Percentiles rank a stretch among this genome's conserved stretches.
Conservation (phyloP, 1,140 invertebrate species). For the Acromyrmex echinatior region DNA sequence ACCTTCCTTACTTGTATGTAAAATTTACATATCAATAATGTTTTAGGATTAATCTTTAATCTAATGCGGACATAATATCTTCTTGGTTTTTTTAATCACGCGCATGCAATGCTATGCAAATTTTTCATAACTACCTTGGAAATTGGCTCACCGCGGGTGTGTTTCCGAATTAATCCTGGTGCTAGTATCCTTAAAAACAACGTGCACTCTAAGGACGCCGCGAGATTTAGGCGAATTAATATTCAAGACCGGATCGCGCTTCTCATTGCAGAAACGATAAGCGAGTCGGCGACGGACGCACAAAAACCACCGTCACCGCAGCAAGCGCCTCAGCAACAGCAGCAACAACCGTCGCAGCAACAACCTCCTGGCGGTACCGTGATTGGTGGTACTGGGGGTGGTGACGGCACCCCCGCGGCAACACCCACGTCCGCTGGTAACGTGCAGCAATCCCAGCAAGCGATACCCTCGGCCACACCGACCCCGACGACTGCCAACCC, state of each 20-base stretch:
- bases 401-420: constrained; percentile 67
- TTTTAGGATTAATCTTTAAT: too few species aligned
- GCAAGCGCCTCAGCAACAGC: constrained; percentile 80
- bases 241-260: constrained; percentile 32
- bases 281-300: constrained; percentile 75
- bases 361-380: constrained; percentile 19
- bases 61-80: too few species aligned
- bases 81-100: too few species aligned
- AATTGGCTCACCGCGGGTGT: background rate
- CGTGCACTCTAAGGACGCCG: background rate
- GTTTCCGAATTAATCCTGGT: constrained; percentile 27
- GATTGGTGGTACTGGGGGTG: constrained; percentile 25
- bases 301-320: constrained; percentile 83
- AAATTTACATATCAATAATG: too few species aligned
- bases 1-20: too few species aligned
- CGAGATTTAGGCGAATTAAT: constrained; percentile 41
- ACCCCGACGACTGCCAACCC: constrained; percentile 81
- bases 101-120: background rate
- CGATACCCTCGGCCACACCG: constrained; percentile 74
- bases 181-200: background rate
- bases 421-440: constrained; percentile 73
- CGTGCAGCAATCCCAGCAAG: constrained; percentile 76
- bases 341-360: constrained; percentile 74
- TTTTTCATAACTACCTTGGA: background rate
- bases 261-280: constrained; percentile 77